Evolutionary conservation across 2,888 invertebrate species (phyloP), one percentile per base, ranked within the genome.

Genomic region (Lordiphosa andalusiaca): DNA sequence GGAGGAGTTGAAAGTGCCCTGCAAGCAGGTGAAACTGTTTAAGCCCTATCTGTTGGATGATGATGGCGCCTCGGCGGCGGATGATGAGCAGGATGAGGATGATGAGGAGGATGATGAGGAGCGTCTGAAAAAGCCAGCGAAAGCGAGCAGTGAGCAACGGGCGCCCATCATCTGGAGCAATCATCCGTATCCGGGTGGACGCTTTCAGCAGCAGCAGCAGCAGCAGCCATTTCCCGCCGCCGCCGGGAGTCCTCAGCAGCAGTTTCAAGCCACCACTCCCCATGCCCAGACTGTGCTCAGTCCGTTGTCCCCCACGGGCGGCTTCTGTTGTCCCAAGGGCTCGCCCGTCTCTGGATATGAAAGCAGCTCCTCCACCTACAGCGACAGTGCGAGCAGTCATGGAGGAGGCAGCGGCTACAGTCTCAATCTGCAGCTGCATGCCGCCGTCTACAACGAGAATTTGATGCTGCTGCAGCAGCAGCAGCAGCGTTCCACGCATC

Each of bases 21-120:
- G 84, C 4, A 88, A 88, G 65, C 93, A 94, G 51, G 93, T 94
- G 75, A 95, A 95, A 86, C 90, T 95, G 38, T 95, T 95, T 89
- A 93, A 95, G 85, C 95, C 95, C 30, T 95, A 95, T 88, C 90
- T 94, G 49, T 91, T 94, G 66, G 94, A 93, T 78, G 92, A 93
- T 40, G 94, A 93, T 78, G 92, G 93, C 44, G 91, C 92, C 40
- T 48, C 23, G 5, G 38, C 54, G 21, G 91, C 91, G 55, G 91
- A 91, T 13, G 69, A 78, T 7, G 49, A 53, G 44, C 12, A 55
- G 6, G 54, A 53, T 0, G n/a, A 19, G 2, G 47, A 40, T 3
- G 47, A 46, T 0, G 49, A 51, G 50, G 47, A 38, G 2, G 52
- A 40, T 9, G 41, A 48, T 3, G 53, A 40, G 6, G 49, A 61